Evolutionary conservation across 2,113 vertebrate genomes (phyloP).

Genomic region (Cryptotis parvus): DNA sequence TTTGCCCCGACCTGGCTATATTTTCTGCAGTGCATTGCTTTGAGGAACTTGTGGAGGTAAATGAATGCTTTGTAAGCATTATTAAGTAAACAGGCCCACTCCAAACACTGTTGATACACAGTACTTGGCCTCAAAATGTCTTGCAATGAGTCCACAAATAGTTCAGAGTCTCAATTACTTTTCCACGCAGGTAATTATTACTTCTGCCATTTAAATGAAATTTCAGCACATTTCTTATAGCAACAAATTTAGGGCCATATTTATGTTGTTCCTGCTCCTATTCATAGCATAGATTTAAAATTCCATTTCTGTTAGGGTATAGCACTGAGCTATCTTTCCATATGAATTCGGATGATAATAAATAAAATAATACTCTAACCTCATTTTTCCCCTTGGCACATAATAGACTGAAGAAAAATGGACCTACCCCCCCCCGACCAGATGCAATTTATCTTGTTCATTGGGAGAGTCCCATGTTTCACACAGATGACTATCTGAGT

Average conservation of each 20-base stretch:
- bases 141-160: constrained; percentile 63
- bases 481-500: not conserved
- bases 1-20: not conserved
- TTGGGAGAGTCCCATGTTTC: constrained; percentile 20
- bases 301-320: constrained; percentile 28
- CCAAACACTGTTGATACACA: constrained; percentile 53
- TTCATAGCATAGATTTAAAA: constrained; percentile 67
- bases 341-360: constrained; percentile 43
- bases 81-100: constrained; percentile 50
- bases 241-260: constrained; percentile 69
- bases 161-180: constrained; percentile 73
- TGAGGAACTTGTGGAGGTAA: constrained; percentile 43
- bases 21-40: constrained; percentile 58
- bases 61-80: constrained; percentile 41
- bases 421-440: not conserved
- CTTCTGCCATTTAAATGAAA: constrained; percentile 79
- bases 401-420: constrained; percentile 62
- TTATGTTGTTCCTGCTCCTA: constrained; percentile 70
- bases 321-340: constrained; percentile 67
- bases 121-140: constrained; percentile 75
- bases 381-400: not conserved
- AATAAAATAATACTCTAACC: constrained; percentile 47
- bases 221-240: constrained; percentile 69
- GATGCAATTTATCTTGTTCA: not conserved
- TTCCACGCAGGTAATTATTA: constrained; percentile 56